These are phyloP conservation scores for Augochlora pura DNA, from an alignment of 1,140 invertebrate genomes.

Conservation along the genomic window DNA sequence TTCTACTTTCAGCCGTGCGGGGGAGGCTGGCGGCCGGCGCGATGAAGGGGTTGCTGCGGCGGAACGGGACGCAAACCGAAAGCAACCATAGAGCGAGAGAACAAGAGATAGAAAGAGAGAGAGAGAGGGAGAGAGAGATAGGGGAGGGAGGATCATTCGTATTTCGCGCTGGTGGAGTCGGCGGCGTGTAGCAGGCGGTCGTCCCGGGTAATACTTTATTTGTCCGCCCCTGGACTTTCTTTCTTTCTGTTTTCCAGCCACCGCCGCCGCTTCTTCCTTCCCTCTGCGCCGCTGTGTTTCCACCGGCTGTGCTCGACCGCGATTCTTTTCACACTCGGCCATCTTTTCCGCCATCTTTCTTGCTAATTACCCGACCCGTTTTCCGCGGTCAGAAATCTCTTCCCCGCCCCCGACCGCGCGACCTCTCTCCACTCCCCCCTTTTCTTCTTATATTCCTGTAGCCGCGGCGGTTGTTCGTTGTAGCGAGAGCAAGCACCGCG, in stretches of 20 bases:
- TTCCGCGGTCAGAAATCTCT: constrained; percentile 50
- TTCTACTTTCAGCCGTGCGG: not conserved
- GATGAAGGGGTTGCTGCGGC: not conserved
- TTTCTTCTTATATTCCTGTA: not conserved
- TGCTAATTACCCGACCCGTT: constrained; percentile 70
- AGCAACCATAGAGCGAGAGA: too few species aligned
- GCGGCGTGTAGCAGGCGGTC: constrained; percentile 19
- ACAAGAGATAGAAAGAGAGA: too few species aligned
- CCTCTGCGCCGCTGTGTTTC: constrained; percentile 1
- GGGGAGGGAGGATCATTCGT: constrained; percentile 14
- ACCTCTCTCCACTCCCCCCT: not conserved
- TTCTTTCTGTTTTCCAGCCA: constrained; percentile 9
- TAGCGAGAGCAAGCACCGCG: too few species aligned
- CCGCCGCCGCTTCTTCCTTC: constrained; percentile 24
- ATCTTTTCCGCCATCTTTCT: constrained; percentile 66
- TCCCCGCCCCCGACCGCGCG: not conserved
- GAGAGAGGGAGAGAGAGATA: not conserved
- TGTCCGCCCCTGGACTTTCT: constrained; percentile 57
- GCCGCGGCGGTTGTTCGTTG: too few species aligned
- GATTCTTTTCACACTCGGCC: constrained; percentile 66
- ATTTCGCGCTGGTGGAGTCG: constrained; percentile 23
- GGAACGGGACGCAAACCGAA: not conserved
- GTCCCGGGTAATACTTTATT: constrained; percentile 62
- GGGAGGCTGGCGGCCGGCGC: not conserved
- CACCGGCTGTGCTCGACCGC: constrained; percentile 41